A percentile compares a stretch with the other conserved stretches of the same genome.
Conservation (phyloP, 2,888 invertebrate genomes). For the Bibio marci region DNA sequence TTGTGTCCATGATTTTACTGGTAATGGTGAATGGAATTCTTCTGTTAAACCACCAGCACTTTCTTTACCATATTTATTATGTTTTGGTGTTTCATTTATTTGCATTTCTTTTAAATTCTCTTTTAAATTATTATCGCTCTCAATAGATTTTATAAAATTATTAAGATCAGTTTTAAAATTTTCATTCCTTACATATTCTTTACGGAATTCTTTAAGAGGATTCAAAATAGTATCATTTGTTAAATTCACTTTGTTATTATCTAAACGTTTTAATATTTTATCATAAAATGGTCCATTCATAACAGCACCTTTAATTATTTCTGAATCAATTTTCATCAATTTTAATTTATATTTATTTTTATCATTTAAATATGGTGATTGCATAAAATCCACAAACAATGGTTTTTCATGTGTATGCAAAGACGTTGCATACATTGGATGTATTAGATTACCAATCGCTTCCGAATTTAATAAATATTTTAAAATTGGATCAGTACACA, state of each 20-base stretch:
- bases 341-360: constrained; percentile 18
- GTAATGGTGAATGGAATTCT: constrained; percentile 22
- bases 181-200: constrained; percentile 37
- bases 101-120: not conserved
- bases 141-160: constrained; percentile 22
- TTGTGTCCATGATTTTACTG: constrained; percentile 18
- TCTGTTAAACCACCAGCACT: constrained; percentile 1
- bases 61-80: not conserved
- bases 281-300: constrained; percentile 41
- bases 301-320: constrained; percentile 37
- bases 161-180: constrained; percentile 37
- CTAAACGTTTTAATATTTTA: constrained; percentile 35
- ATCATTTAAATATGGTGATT: not conserved
- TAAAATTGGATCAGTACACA: no score
- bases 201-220: constrained; percentile 38
- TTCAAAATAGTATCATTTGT: constrained; percentile 37
- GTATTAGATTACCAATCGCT: no score
- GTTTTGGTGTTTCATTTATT: not conserved
- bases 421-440: not conserved
- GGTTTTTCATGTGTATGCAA: not conserved
- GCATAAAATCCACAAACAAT: not conserved
- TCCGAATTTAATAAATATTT: no score
- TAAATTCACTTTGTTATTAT: constrained; percentile 35
- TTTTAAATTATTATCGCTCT: not conserved
- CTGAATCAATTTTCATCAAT: constrained; percentile 36